phyloP scores from a whole-genome alignment of 1,140 invertebrate species.

The Papilio xuthus region DNA sequence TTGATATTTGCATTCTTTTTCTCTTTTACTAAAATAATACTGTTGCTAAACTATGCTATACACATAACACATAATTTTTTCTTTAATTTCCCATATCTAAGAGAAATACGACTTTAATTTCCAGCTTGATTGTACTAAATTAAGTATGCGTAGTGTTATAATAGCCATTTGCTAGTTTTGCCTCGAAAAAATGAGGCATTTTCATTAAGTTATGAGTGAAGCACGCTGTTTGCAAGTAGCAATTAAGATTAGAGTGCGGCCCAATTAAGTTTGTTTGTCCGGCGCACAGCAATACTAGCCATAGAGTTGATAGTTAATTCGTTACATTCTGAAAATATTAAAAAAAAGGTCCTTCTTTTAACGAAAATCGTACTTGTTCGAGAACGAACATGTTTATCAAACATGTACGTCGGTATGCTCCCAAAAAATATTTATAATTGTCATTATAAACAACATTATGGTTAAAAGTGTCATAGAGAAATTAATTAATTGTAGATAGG shows the following conservation, averaged over 20 bases:
- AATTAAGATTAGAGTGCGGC: conserved; percentile 20
- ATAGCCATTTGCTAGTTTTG: conserved; percentile 17
- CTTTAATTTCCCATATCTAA: neutral
- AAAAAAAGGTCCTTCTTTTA: neutral
- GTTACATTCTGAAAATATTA: neutral
- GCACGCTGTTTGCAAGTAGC: conserved; percentile 13
- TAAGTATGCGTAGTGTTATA: conserved; percentile 24
- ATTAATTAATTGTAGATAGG: too few relatives aligned
- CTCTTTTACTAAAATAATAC: neutral
- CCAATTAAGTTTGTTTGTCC: conserved; percentile 13
- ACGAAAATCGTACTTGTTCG: too few relatives aligned
- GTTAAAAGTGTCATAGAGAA: too few relatives aligned
- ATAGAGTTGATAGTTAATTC: neutral
- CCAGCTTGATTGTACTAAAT: conserved; percentile 2
- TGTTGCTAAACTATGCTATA: neutral
- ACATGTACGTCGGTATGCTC: too few relatives aligned
- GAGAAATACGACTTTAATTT: conserved; percentile 18
- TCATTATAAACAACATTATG: too few relatives aligned
- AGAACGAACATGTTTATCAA: too few relatives aligned
- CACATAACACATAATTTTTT: neutral
- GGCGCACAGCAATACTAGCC: neutral
- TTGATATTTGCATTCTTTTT: neutral
- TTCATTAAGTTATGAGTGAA: conserved; percentile 16
- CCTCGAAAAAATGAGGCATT: conserved; percentile 12
- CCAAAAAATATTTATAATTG: too few relatives aligned